Base-by-base conservation (phyloP, 2,888 invertebrate species). In the Adineta ricciae region DNA sequence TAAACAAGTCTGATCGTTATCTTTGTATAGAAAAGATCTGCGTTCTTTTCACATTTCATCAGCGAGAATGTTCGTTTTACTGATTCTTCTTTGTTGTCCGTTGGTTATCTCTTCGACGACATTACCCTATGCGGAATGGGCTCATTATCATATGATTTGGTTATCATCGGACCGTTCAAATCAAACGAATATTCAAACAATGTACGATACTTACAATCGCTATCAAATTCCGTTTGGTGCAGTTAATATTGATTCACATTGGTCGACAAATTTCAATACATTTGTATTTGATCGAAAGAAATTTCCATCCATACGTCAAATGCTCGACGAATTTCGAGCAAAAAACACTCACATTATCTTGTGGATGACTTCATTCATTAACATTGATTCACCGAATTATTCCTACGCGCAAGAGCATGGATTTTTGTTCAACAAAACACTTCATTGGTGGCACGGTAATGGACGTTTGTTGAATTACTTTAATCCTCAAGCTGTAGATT, bases 341-440 rank as follows among this genome's bases (percentile, higher is more conserved):
- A 27, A 84, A 82, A 82, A 84, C 27, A 56, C 82, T 38, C 52
- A 84, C 16, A 78, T 84, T 21, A n/a, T 84, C 4, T n/a, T 78
- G 32, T 84, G 84, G 84, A 84, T 84, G 14, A 84, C 84, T 41
- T 84, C 84, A 83, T 78, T 50, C 11, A 41, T 84, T 19, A 82
- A 84, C 36, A 82, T 78, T 64, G 84, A 84, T 54, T 84, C 84
- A 46, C 73, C 82, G n/a, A 84, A 84, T 83, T 84, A 64, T 83
- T 27, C 52, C 24, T 46, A 82, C 36, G 84, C 50, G 21, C 73
- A 84, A 83, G 32, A 78, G 32, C n/a, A 84, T 7, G 84, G 82
- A n/a, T 84, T 32, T 82, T 73, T 84, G 38, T 56, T 84, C 8
- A 84, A 84, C 78, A 78, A 84, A 56, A 41, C 78, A 36, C 46